Percentiles rank a stretch among this genome's conserved stretches.
Evolutionary conservation across 2,888 invertebrate genomes (phyloP).

Genomic region (Epistrophe grossulariae): DNA sequence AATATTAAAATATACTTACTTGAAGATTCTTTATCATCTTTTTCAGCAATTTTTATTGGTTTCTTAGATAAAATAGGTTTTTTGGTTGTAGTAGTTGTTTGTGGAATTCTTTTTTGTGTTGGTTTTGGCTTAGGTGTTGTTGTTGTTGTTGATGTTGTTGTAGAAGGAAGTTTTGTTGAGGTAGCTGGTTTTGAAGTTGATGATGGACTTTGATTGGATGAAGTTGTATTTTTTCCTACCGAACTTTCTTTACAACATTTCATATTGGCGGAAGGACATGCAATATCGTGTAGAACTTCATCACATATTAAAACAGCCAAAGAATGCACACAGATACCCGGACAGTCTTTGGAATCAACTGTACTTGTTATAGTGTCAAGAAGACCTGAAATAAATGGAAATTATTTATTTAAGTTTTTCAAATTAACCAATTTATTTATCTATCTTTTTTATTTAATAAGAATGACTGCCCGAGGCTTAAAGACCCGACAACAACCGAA

Average conservation of each 20-base stretch:
- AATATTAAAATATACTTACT: conserved; percentile 44
- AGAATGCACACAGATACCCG: conserved; percentile 94
- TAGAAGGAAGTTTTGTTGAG: conserved; percentile 75
- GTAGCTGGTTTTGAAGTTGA: conserved; percentile 77
- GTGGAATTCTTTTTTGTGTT: conserved; percentile 71
- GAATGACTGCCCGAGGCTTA: no score
- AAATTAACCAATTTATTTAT: no score
- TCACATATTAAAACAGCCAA: conserved; percentile 94
- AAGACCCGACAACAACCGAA: no score
- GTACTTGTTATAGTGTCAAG: conserved; percentile 94
- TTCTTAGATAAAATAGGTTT: conserved; percentile 80
- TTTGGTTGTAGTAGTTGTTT: conserved; percentile 77
- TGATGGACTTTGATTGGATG: conserved; percentile 64
- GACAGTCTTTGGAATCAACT: conserved; percentile 93
- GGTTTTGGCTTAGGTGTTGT: conserved; percentile 80
- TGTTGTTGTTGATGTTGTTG: conserved; percentile 79
- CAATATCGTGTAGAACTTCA: conserved; percentile 92
- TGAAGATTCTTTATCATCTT: conserved; percentile 76
- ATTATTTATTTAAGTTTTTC: no score
- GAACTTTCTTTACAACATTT: conserved; percentile 93
- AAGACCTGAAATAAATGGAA: conserved; percentile 86
- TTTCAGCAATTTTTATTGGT: conserved; percentile 78
- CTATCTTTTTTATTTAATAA: no score
- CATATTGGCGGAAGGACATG: conserved; percentile 92
- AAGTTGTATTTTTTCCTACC: conserved; percentile 84